Base-by-base conservation (phyloP, 2,888 invertebrate genomes). In the Hoplodrina blanda region DNA sequence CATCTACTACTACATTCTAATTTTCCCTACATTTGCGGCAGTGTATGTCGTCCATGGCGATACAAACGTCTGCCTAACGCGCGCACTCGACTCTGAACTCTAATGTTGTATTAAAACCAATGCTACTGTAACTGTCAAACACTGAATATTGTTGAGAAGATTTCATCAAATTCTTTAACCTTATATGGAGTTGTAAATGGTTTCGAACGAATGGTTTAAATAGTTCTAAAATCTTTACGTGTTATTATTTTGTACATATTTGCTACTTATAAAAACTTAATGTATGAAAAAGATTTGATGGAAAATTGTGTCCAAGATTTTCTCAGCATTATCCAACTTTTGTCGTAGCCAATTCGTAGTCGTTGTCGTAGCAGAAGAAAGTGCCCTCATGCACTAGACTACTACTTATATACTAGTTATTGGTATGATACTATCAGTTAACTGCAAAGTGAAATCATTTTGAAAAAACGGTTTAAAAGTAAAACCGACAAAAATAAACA, bases 81-180 rank as follows among this genome's bases (percentile, higher is more conserved):
- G 72, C 75, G 69, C 83, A 82, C 70, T 78, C 84, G 78, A 87
- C 73, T 85, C 76, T 89, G 80, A 82, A 87, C 87, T 88, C 83
- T 89, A 85, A 84, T 85, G 82, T 87, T 87, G 84, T 87, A 87
- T 88, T 89, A 88, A 87, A 90, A 85, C 88, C 87, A 89, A 89
- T 88, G 89, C 89, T 89, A 89, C 90, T 89, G 89, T 89, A 88
- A 90, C 91, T 91, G 91, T 91, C 91, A 90, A 91, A 89, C 79
- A 86, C 78, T 82, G 85, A 86, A 89, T 91, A 89, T 88, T 91
- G 87, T 91, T 87, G 84, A 86, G 86, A 86, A 85, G 84, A 88
- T 89, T 87, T 87, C 81, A 88, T 91, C 85, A 89, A 89, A 89
- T 90, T 89, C 85, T 81, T 87, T 62, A 78, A 69, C 85, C 83